Conservation (phyloP, 2,888 invertebrate species). For the Halocaridina rubra region DNA sequence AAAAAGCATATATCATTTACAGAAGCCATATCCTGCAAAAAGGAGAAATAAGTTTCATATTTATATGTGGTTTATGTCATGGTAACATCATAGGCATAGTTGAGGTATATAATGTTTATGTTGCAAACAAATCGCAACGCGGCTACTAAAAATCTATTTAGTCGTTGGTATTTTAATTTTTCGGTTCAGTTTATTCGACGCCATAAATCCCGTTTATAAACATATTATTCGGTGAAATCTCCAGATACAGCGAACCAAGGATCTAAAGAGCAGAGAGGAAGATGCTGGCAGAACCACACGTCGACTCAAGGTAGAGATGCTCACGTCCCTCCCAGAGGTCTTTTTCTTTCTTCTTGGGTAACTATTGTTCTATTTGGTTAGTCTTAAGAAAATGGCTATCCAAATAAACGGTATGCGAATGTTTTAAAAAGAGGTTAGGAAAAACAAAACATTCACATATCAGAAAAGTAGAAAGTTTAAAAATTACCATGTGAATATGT, state of each 20-base stretch:
- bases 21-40: slow-evolving; percentile 18
- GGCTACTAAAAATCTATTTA: slow-evolving; percentile 33
- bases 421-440: not conserved
- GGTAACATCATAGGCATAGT: not conserved
- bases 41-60: slow-evolving; percentile 18
- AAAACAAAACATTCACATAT: not conserved
- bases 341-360: not conserved
- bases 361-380: no score
- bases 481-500: not conserved
- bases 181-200: slow-evolving; percentile 31
- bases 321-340: slow-evolving; percentile 19
- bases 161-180: not conserved
- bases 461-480: not conserved
- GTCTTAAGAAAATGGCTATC: not conserved
- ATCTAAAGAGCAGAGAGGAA: not conserved
- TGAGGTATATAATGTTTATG: slow-evolving; percentile 27
- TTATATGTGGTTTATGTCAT: slow-evolving; percentile 34
- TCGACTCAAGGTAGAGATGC: not conserved
- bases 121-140: slow-evolving; percentile 33
- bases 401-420: not conserved
- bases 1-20: slow-evolving; percentile 17
- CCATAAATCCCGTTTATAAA: no score
- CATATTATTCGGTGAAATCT: no score
- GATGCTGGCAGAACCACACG: slow-evolving; percentile 25
- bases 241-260: slow-evolving; percentile 36